These are phyloP conservation scores for Thymelicus lineola DNA, from an alignment of 2,888 invertebrate genomes.

Conservation along the genomic window DNA sequence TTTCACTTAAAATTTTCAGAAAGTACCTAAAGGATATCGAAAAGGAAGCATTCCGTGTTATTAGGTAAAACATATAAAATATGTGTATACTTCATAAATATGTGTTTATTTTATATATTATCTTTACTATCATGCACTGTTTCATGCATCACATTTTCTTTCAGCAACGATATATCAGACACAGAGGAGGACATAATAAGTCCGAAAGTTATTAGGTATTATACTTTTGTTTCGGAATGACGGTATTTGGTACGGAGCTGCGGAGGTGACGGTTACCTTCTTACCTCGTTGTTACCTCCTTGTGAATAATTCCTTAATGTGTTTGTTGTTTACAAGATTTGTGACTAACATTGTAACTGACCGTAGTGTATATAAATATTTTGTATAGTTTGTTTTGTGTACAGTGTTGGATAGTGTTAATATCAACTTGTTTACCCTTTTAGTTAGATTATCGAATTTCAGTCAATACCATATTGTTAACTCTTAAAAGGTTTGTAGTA, in stretches of 20 bases:
- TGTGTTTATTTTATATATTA: slow-evolving; percentile 37
- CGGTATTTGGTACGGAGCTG: slow-evolving; percentile 43
- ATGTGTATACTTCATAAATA: slow-evolving; percentile 14
- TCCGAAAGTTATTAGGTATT: slow-evolving; percentile 76
- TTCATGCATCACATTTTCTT: slow-evolving; percentile 65
- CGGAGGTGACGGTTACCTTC: slow-evolving; percentile 38
- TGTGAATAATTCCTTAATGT: slow-evolving; percentile 59
- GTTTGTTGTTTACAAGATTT: slow-evolving; percentile 17
- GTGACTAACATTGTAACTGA: slow-evolving; percentile 29
- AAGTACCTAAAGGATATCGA: slow-evolving; percentile 55
- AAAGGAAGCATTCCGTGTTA: slow-evolving; percentile 61
- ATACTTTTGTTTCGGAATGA: slow-evolving; percentile 58
- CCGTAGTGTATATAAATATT: neutral
- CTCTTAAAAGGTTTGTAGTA: too few species aligned
- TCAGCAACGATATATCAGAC: slow-evolving; percentile 77
- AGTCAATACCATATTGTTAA: too few species aligned
- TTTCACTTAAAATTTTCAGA: slow-evolving; percentile 67
- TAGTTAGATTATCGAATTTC: too few species aligned
- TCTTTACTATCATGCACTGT: slow-evolving; percentile 54
- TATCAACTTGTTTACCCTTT: too few species aligned
- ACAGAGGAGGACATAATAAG: slow-evolving; percentile 60
- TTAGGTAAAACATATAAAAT: slow-evolving; percentile 65
- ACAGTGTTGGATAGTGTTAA: too few species aligned
- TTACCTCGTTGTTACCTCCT: slow-evolving; percentile 41
- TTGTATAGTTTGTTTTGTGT: slow-evolving; percentile 5